Base-by-base conservation (phyloP, 2,888 invertebrate genomes). In the Rambutsinella grinnellia region DNA sequence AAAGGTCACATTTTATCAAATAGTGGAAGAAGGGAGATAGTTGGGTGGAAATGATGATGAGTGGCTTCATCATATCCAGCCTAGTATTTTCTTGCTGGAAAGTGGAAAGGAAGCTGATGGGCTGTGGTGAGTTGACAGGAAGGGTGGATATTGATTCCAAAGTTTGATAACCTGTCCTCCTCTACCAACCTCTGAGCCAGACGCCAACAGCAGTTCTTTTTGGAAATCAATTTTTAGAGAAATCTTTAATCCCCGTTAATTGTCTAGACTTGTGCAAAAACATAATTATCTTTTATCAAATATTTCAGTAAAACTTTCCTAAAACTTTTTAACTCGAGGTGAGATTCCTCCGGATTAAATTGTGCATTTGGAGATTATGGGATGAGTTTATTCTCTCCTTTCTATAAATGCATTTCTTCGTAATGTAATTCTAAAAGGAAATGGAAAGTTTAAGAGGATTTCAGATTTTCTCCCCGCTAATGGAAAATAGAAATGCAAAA, bases 401-500 rank as follows among this genome's bases (percentile, higher is more conserved):
- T 36, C 36, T 8, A 13, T 36, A 13, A 36, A 8, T 36, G 13
- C 36, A 8, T 36, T 36, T 36, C 13, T 54, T 27, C 24, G 13
- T 24, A 54, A 27, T n/a, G 2, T 1, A 47, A 27, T n/a, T 65
- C 13, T 54, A 21, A 15, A 54, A 57, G 46, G 8, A 23, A 60
- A 21, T 57, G 56, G 28, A 62, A 61, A 53, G 61, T 68, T 78
- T 83, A 81, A 82, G 81, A 81, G 83, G 83, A 81, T 83, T 83
- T 81, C 78, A 78, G 76, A 79, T 79, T 79, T 75, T 75, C n/a
- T n/a, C n/a, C n/a, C n/a, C n/a, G n/a, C 63, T 82, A 83, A 83
- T 82, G 83, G 83, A 81, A 83, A 83, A 81, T 82, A 83, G 83
- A 82, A 81, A 83, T 83, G 83, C 83, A 83, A 83, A n/a, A 83